Conservation (phyloP, 2,888 invertebrate genomes). For the Argyresthia goedartella region DNA sequence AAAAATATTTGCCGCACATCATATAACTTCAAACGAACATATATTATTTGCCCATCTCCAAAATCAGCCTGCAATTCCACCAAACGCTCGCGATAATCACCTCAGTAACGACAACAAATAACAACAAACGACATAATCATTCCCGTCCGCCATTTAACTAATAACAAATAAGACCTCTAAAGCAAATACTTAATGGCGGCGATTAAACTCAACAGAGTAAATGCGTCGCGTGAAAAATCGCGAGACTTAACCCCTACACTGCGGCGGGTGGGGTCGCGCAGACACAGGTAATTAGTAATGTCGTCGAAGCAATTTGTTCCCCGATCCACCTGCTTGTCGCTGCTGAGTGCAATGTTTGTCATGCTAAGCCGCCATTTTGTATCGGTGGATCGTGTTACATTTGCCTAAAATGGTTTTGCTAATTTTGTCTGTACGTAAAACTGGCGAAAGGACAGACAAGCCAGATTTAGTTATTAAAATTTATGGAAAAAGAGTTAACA, state of each 20-base stretch:
- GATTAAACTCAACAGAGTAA: background rate
- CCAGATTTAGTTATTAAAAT: too few species aligned
- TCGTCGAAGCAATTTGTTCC: slow-evolving; percentile 23
- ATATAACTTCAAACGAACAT: too few species aligned
- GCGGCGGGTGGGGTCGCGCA: slow-evolving; percentile 16
- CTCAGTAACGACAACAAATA: background rate
- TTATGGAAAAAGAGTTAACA: background rate
- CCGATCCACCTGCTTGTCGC: slow-evolving; percentile 17
- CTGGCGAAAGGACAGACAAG: too few species aligned
- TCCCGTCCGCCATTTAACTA: background rate
- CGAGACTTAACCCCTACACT: slow-evolving; percentile 33
- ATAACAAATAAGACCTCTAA: background rate
- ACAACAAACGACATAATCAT: background rate
- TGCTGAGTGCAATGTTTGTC: slow-evolving; percentile 8
- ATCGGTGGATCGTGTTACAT: background rate
- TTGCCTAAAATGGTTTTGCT: background rate
- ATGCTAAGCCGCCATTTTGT: slow-evolving; percentile 14
- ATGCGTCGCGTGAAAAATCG: slow-evolving; percentile 21
- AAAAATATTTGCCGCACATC: too few species aligned
- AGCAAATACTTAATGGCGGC: slow-evolving; percentile 1
- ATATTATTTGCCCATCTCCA: too few species aligned
- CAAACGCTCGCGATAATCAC: background rate
- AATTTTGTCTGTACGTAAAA: too few species aligned
- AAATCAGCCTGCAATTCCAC: background rate
- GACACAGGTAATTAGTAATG: slow-evolving; percentile 27